Base-by-base conservation (phyloP, 2,797 vertebrate genomes). In the Falco concolor region DNA sequence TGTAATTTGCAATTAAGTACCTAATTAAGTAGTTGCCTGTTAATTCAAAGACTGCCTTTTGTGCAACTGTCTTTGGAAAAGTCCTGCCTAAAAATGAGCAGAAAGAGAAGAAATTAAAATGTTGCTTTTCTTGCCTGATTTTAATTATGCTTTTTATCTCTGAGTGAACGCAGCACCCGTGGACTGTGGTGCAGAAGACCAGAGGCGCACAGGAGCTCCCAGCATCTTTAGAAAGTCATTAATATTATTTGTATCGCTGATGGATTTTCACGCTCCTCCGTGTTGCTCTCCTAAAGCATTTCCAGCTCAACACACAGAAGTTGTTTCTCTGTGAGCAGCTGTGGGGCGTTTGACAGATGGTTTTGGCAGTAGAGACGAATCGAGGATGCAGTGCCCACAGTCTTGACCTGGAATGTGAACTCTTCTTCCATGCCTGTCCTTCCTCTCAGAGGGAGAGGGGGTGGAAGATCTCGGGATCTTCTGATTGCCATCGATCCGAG, bases 11-110 rank as follows among this genome's bases (percentile, higher is more conserved):
- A 72, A 56, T 65, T 92, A 89, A 94, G 50, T 75, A 89, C 40
- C 84, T 96, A 84, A 96, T 93, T 92, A 96, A 89, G 45, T 87
- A 81, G 92, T 94, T 96, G 90, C 72, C 30, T 49, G 17, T 87
- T 93, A 80, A 84, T 74, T 92, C 86, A 74, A 90, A 94, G 81
- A 42, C 64, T 87, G 60, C 45, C 53, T 92, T 91, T 92, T 6
- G 1, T 81, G 53, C 25, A n/a, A 64, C 60, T 0, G 5, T 36
- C 75, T 96, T 94, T 87, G 93, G 89, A 85, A 87, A 92, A 34
- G 50, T 78, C 82, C 50, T 84, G 15, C n/a, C 24, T 85, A 22
- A 91, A 95, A 93, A 42, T 44, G 76, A 92, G 50, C 42, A 65
- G 42, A 50, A 82, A 80, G 36, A 42, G 64, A 72, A 89, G 50